phyloP scores from a whole-genome alignment of 2,797 vertebrate species.

The Trematomus bernacchii region DNA sequence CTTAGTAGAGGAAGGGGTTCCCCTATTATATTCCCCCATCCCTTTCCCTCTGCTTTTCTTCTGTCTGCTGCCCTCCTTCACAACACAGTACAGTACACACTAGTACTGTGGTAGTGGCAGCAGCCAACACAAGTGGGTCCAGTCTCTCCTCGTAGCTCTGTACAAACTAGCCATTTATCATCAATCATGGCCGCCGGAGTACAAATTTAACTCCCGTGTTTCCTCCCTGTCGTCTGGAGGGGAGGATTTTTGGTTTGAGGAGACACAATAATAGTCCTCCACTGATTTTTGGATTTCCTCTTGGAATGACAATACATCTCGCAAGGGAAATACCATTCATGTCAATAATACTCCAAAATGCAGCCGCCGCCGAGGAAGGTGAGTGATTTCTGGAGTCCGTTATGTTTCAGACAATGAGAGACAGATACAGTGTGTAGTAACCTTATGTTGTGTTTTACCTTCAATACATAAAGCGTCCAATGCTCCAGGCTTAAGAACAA shows the following conservation, averaged over 20 bases:
- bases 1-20: constrained; percentile 52
- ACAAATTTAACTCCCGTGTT: constrained; percentile 75
- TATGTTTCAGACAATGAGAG: constrained; percentile 73
- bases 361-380: constrained; percentile 99
- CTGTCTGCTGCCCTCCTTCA: constrained; percentile 62
- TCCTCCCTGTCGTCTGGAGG: constrained; percentile 69
- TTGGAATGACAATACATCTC: constrained; percentile 81
- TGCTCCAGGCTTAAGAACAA: neutral
- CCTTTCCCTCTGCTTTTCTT: constrained; percentile 58
- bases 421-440: constrained; percentile 38
- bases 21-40: constrained; percentile 59
- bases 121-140: constrained; percentile 58
- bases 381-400: constrained; percentile 76
- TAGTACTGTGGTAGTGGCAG: constrained; percentile 72
- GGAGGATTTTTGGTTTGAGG: constrained; percentile 55
- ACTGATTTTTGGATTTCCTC: constrained; percentile 70
- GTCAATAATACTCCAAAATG: constrained; percentile 91
- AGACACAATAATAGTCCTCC: constrained; percentile 50
- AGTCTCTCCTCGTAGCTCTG: constrained; percentile 60
- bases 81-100: constrained; percentile 59
- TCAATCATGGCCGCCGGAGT: constrained; percentile 86
- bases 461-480: neutral
- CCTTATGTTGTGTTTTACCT: constrained; percentile 23
- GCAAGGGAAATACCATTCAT: constrained; percentile 87
- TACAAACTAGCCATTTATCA: constrained; percentile 71